Evolutionary conservation across 2,888 invertebrate genomes (phyloP).

Genomic region (Resseliella maxima): DNA sequence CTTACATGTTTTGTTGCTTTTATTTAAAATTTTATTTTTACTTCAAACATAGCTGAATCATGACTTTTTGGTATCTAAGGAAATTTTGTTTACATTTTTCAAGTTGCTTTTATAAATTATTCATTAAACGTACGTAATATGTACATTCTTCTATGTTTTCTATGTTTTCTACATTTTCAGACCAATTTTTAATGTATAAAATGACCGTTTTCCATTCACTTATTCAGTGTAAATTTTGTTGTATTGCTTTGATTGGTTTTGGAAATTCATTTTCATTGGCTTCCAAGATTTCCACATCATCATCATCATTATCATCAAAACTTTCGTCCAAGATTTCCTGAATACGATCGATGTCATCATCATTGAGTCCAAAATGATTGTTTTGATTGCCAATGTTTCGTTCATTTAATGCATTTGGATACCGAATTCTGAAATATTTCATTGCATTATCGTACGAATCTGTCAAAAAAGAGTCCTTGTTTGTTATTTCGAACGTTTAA

Average conservation of each 20-base stretch:
- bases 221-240: background rate
- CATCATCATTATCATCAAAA: background rate
- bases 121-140: no score
- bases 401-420: background rate
- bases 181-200: no score
- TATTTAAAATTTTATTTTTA: background rate
- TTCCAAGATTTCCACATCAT: background rate
- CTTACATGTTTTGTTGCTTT: no score
- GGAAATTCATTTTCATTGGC: slow-evolving; percentile 1
- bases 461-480: background rate
- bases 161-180: no score
- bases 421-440: background rate
- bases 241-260: background rate
- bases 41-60: background rate
- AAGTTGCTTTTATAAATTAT: no score
- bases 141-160: no score
- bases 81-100: background rate
- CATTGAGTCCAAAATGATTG: background rate
- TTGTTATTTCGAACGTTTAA: background rate
- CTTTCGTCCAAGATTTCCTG: slow-evolving; percentile 6
- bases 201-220: background rate
- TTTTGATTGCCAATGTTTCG: background rate
- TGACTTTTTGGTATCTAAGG: background rate
- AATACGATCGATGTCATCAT: background rate
- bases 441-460: background rate